Percentiles rank a stretch among this genome's conserved stretches.
phyloP scores from a whole-genome alignment of 2,888 invertebrate species.

The Monochamus alternatus region DNA sequence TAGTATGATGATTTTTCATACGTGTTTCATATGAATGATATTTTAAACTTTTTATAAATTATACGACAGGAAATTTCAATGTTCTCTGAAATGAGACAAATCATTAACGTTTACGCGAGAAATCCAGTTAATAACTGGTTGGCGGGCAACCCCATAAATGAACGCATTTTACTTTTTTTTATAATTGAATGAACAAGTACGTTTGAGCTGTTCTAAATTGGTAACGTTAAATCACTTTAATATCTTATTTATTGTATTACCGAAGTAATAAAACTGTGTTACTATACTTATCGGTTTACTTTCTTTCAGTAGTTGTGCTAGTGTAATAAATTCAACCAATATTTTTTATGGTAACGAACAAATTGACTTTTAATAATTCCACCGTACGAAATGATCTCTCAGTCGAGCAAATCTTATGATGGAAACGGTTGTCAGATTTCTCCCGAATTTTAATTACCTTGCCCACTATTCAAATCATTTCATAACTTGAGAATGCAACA shows the following conservation, averaged over 20 bases:
- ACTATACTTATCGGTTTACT: conserved; percentile 27
- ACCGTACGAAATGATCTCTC: conserved; percentile 11
- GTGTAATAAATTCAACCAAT: conserved; percentile 19
- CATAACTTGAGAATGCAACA: conserved; percentile 8
- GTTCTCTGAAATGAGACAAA: too few relatives aligned
- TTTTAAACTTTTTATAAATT: too few relatives aligned
- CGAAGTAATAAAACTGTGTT: conserved; percentile 26
- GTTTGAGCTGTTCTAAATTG: conserved; percentile 6
- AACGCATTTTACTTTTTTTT: background rate
- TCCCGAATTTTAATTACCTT: conserved; percentile 20
- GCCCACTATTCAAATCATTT: conserved; percentile 17
- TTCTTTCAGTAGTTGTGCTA: conserved; percentile 20
- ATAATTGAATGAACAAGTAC: background rate
- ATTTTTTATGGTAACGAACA: conserved; percentile 15
- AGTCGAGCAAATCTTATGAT: conserved; percentile 15
- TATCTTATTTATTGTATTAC: conserved; percentile 33
- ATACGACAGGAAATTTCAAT: too few relatives aligned
- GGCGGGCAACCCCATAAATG: background rate
- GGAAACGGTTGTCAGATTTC: conserved; percentile 23
- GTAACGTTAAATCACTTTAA: conserved; percentile 28
- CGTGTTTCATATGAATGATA: too few relatives aligned
- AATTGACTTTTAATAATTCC: conserved; percentile 20
- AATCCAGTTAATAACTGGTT: background rate
- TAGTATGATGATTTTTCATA: background rate
- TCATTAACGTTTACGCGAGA: background rate